Evolutionary conservation across 2,113 vertebrate genomes (phyloP).

Genomic region (Poecile atricapillus): DNA sequence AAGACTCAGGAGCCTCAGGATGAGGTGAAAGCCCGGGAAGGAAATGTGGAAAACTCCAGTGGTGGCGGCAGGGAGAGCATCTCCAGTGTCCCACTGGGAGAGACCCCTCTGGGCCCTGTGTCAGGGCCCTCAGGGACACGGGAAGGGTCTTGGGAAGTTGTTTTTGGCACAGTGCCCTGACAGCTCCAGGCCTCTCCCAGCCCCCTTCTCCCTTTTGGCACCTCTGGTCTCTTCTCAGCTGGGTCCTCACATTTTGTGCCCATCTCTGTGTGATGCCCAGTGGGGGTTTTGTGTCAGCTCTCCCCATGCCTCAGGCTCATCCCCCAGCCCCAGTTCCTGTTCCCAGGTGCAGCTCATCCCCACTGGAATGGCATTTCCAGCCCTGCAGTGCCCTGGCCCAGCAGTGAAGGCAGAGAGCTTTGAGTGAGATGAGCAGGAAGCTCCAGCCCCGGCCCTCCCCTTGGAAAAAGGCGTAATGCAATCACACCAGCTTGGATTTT

Average conservation of each 20-base stretch:
- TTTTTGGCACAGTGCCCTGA: not conserved
- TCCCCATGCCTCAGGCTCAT: not conserved
- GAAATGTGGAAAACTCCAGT: not conserved
- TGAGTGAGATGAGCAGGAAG: not conserved
- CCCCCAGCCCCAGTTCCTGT: not conserved
- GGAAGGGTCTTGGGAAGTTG: no score
- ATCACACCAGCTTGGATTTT: not conserved
- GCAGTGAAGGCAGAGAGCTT: accelerated
- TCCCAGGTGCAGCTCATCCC: not conserved
- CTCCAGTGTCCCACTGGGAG: not conserved
- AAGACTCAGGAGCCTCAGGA: not conserved
- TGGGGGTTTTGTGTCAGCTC: not conserved
- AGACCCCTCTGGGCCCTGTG: accelerated
- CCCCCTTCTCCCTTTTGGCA: not conserved
- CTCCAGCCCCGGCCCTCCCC: not conserved
- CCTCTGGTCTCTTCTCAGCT: not conserved
- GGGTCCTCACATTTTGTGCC: not conserved
- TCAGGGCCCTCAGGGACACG: not conserved
- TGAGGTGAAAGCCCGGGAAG: not conserved
- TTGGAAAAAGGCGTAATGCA: not conserved
- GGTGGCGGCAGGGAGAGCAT: not conserved
- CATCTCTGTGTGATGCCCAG: not conserved
- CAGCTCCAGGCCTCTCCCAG: not conserved
- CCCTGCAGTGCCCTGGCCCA: accelerated
- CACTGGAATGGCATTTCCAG: not conserved